These are phyloP conservation scores for Notamacropus eugenii DNA, from an alignment of 2,797 vertebrate species.

Conservation along the genomic window DNA sequence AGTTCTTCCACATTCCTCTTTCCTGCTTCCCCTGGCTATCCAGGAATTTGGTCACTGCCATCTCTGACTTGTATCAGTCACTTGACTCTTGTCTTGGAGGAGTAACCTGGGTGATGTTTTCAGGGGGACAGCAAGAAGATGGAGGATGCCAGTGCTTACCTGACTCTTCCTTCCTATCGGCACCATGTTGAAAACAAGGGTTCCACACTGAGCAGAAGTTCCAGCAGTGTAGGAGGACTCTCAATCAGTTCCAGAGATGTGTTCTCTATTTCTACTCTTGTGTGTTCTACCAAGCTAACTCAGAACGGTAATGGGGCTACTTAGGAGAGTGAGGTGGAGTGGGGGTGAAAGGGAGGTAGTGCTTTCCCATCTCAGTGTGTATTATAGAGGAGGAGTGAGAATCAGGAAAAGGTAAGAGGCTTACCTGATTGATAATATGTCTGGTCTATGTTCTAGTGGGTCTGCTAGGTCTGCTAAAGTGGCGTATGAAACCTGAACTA, in stretches of 20 bases:
- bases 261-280: conserved; percentile 94
- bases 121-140: conserved; percentile 98
- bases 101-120: conserved; percentile 57
- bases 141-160: conserved; percentile 94
- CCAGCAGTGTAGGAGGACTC: conserved; percentile 90
- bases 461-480: conserved; percentile 95
- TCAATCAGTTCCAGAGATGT: conserved; percentile 94
- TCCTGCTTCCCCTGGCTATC: neutral
- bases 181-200: conserved; percentile 87
- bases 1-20: neutral
- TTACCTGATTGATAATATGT: neutral
- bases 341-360: neutral
- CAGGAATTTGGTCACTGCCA: neutral
- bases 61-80: neutral
- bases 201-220: conserved; percentile 87
- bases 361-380: neutral
- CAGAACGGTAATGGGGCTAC: conserved; percentile 91
- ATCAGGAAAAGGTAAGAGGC: neutral
- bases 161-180: conserved; percentile 90
- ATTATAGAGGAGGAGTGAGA: neutral
- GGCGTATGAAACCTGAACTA: conserved; percentile 94
- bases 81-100: neutral
- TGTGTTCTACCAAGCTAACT: conserved; percentile 98
- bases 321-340: fast-evolving
- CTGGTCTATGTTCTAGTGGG: conserved; percentile 87